Conservation (phyloP, 2,888 invertebrate species). For the Phasia obesa region DNA sequence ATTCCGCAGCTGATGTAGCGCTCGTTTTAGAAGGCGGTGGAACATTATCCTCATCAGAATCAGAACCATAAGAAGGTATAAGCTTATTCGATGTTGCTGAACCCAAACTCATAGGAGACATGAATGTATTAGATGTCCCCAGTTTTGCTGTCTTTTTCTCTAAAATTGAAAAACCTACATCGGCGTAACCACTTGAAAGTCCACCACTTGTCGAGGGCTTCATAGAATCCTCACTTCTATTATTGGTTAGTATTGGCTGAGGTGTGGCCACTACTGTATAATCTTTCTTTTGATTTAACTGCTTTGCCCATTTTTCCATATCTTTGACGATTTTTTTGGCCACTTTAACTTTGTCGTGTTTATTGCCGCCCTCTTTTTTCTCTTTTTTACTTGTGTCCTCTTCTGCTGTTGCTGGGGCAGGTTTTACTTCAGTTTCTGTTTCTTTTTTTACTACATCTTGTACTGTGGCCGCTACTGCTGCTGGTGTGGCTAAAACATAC, state of each 20-base stretch:
- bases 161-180: conserved; percentile 95
- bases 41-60: conserved; percentile 83
- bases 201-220: conserved; percentile 61
- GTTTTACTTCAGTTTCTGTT: conserved; percentile 61
- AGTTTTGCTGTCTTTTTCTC: conserved; percentile 86
- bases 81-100: conserved; percentile 82
- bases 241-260: conserved; percentile 76
- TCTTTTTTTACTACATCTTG: conserved; percentile 75
- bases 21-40: conserved; percentile 77
- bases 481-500: conserved; percentile 82
- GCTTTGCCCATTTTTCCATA: conserved; percentile 95
- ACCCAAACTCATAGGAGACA: conserved; percentile 75
- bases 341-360: conserved; percentile 97
- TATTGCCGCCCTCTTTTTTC: conserved; percentile 85
- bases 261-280: conserved; percentile 80
- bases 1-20: conserved; percentile 35
- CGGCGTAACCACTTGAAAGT: conserved; percentile 88
- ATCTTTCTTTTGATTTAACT: conserved; percentile 97
- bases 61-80: conserved; percentile 90
- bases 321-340: conserved; percentile 98
- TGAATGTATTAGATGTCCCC: conserved; percentile 80
- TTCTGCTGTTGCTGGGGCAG: conserved; percentile 70
- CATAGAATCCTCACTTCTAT: conserved; percentile 73
- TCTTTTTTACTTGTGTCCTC: conserved; percentile 80
- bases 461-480: conserved; percentile 79